Evolutionary conservation across 1,140 invertebrate genomes (phyloP).

Genomic region (Bombus confusus): DNA sequence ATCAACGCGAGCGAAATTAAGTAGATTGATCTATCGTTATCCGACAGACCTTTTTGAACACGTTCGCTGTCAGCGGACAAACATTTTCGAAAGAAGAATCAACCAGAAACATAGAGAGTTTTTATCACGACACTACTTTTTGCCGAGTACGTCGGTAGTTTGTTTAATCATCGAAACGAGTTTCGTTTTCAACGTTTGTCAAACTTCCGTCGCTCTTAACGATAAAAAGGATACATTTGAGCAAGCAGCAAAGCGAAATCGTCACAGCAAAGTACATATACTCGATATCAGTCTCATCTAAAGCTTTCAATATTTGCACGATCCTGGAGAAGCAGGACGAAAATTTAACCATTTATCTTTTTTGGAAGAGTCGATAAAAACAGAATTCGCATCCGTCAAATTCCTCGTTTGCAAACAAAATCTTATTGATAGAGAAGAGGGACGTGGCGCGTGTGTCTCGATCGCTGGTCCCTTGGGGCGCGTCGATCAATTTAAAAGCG

Average conservation of each 20-base stretch:
- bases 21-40: not conserved
- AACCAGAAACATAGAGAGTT: not conserved
- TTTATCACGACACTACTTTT: not conserved
- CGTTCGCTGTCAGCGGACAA: not conserved
- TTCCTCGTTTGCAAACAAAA: not conserved
- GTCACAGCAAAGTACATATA: not conserved
- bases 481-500: not conserved
- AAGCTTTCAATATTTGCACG: not conserved
- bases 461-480: not conserved
- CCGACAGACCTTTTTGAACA: not conserved
- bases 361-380: not conserved
- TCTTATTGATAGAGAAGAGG: not conserved
- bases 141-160: not conserved
- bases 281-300: not conserved
- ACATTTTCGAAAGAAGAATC: not conserved
- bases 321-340: not conserved
- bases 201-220: not conserved
- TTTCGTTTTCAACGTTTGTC: not conserved
- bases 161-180: not conserved
- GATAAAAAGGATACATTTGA: not conserved
- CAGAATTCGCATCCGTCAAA: not conserved
- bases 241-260: not conserved
- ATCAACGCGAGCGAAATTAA: not conserved
- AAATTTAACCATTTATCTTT: not conserved
- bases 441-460: not conserved